These are phyloP conservation scores for Cheilosia scutellata DNA, from an alignment of 2,888 invertebrate genomes.

Conservation along the genomic window DNA sequence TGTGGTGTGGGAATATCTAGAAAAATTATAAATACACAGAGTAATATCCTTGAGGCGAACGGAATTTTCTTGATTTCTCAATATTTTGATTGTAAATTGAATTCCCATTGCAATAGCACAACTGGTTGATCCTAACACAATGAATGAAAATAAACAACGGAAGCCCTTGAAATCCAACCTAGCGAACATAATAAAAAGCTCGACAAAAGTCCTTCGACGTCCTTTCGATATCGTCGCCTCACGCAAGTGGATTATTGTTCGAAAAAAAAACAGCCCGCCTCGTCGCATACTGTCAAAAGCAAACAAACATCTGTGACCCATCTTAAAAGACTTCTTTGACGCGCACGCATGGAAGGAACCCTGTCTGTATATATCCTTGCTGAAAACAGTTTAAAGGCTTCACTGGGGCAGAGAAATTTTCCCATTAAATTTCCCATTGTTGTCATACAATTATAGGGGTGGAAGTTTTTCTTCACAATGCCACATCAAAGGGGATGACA, in stretches of 20 bases:
- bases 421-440: conserved; percentile 75
- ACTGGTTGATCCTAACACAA: conserved; percentile 12
- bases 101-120: conserved; percentile 40
- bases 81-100: conserved; percentile 75
- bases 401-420: conserved; percentile 61
- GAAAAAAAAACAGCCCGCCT: conserved; percentile 8
- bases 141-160: conserved; percentile 58
- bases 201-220: conserved; percentile 65
- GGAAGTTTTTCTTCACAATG: conserved; percentile 35
- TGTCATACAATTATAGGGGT: conserved; percentile 54
- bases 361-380: conserved; percentile 34
- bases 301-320: conserved; percentile 75
- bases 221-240: conserved; percentile 48
- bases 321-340: conserved; percentile 58
- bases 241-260: conserved; percentile 53
- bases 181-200: conserved; percentile 59
- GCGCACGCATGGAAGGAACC: conserved; percentile 37
- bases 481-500: conserved; percentile 77
- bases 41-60: conserved; percentile 45
- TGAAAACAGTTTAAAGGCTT: conserved; percentile 66
- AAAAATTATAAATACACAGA: conserved; percentile 19
- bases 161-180: conserved; percentile 64
- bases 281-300: conserved; percentile 72
- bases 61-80: conserved; percentile 13
- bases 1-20: neutral